Conservation (phyloP, 2,797 vertebrate genomes). For the Glossophaga mutica region DNA sequence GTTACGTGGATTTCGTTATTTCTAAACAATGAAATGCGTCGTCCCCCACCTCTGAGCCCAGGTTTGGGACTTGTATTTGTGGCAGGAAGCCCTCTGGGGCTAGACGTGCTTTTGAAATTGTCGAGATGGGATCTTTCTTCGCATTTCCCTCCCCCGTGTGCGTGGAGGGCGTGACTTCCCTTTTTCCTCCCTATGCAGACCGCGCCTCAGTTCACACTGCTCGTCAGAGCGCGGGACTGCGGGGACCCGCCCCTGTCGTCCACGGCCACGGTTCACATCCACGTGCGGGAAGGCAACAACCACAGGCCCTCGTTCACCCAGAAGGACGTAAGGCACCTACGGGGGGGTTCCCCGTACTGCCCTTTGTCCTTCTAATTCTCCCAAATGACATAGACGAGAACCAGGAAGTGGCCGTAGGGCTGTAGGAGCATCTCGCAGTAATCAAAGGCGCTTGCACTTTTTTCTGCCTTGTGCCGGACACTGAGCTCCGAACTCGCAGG, state of each 20-base stretch:
- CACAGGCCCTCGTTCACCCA: constrained; percentile 82
- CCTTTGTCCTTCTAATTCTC: not conserved
- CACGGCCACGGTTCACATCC: constrained; percentile 75
- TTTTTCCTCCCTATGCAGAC: constrained; percentile 69
- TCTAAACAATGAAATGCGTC: not conserved
- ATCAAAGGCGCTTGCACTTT: not conserved
- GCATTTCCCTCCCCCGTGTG: not conserved
- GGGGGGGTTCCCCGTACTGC: fast-evolving
- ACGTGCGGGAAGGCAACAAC: constrained; percentile 84
- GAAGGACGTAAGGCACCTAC: constrained; percentile 59
- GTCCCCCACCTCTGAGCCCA: not conserved
- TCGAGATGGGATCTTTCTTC: not conserved
- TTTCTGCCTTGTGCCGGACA: not conserved
- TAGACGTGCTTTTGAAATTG: not conserved
- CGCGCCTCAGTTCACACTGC: constrained; percentile 75
- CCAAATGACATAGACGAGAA: not conserved
- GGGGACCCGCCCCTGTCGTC: constrained; percentile 81
- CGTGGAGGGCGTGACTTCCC: not conserved
- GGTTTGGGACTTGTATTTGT: not conserved
- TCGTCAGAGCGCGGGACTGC: constrained; percentile 81
- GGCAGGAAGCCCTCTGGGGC: not conserved
- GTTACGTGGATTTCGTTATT: constrained; percentile 69
- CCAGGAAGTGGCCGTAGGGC: fast-evolving
- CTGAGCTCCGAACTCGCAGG: not conserved
- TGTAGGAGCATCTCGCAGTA: fast-evolving